Evolutionary conservation across 2,797 vertebrate genomes (phyloP).

Genomic region (Aplochiton taeniatus): DNA sequence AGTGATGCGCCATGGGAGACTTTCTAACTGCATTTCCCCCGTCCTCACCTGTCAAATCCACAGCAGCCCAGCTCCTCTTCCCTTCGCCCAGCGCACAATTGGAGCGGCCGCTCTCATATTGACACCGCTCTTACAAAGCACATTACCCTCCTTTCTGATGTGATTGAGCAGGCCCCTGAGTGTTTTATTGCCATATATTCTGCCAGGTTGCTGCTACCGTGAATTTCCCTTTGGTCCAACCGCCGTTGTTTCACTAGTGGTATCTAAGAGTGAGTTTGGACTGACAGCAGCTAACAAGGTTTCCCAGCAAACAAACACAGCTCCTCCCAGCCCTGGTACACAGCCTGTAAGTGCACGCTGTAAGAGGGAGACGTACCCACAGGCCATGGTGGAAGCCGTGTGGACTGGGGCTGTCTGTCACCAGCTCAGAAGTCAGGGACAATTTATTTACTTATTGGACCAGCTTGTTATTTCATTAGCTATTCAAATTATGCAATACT

Average conservation of each 20-base stretch:
- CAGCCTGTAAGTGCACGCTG: constrained; percentile 6
- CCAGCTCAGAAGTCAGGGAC: constrained; percentile 11
- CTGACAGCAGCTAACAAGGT: constrained; percentile 26
- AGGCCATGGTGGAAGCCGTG: constrained; percentile 2
- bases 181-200: constrained; percentile 30
- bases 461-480: constrained; percentile 5
- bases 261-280: constrained; percentile 10
- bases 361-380: background rate
- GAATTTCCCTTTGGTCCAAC: constrained; percentile 34
- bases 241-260: constrained; percentile 29
- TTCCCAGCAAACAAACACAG: constrained; percentile 31
- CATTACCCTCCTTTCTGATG: constrained; percentile 49
- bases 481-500: constrained; percentile 13
- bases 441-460: background rate
- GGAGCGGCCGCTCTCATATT: constrained; percentile 32
- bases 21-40: constrained; percentile 30
- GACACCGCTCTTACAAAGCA: constrained; percentile 53
- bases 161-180: constrained; percentile 36
- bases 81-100: constrained; percentile 47
- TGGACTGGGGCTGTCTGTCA: constrained; percentile 21
- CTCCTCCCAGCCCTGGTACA: constrained; percentile 8
- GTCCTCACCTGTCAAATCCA: constrained; percentile 55
- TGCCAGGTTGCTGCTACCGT: constrained; percentile 19
- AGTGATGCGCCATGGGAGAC: constrained; percentile 46
- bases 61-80: constrained; percentile 43